These are phyloP conservation scores for Mellilla xanthometata DNA, from an alignment of 2,888 invertebrate genomes.

Conservation along the genomic window DNA sequence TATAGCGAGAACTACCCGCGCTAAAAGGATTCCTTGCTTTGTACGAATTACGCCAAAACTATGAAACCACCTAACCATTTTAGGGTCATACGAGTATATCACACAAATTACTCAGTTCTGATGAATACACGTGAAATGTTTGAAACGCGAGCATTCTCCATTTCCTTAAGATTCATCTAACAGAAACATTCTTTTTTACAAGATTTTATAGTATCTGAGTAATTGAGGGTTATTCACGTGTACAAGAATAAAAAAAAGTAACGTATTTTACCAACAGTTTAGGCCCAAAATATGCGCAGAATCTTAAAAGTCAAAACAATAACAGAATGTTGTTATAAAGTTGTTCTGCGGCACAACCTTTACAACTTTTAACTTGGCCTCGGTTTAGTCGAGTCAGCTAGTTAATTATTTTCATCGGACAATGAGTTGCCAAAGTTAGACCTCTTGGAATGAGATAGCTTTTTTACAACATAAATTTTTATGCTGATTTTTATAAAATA, in stretches of 20 bases:
- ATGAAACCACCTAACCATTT: conserved; percentile 11
- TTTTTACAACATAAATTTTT: conserved; percentile 46
- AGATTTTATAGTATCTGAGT: too few relatives aligned
- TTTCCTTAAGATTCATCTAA: too few relatives aligned
- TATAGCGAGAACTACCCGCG: conserved; percentile 44
- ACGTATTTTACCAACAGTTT: conserved; percentile 27
- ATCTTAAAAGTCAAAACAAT: conserved; percentile 33
- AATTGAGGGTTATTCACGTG: too few relatives aligned
- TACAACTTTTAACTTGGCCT: conserved; percentile 45
- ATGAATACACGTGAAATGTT: too few relatives aligned
- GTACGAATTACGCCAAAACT: conserved; percentile 39
- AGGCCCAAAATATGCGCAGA: conserved; percentile 24
- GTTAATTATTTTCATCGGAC: conserved; percentile 74
- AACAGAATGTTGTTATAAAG: conserved; percentile 36
- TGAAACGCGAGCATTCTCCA: too few relatives aligned
- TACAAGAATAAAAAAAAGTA: conserved; percentile 1
- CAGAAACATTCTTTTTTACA: too few relatives aligned
- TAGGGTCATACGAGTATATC: background rate
- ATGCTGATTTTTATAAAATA: conserved; percentile 32
- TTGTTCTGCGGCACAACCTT: conserved; percentile 43
- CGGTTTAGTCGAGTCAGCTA: conserved; percentile 69
- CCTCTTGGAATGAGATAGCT: conserved; percentile 54
- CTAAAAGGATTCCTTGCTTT: conserved; percentile 57
- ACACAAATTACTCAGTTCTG: conserved; percentile 1
- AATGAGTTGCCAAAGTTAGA: conserved; percentile 66